A percentile compares a stretch with the other conserved stretches of the same genome.
Evolutionary conservation across 1,140 invertebrate species (phyloP).

Genomic region (Scylla paramamosain): DNA sequence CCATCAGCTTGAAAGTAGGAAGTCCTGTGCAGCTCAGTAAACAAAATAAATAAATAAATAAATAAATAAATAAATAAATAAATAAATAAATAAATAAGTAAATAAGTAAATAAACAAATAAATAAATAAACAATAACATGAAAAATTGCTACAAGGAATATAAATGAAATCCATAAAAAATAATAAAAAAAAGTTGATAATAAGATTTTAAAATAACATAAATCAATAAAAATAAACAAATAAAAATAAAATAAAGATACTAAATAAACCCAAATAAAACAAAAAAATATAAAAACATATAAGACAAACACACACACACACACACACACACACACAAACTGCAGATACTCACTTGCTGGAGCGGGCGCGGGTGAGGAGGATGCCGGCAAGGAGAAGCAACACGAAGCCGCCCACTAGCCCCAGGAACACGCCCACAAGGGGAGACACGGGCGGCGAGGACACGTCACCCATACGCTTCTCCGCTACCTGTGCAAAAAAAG

Average conservation of each 20-base stretch:
- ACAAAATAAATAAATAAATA: neutral
- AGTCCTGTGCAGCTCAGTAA: too few relatives aligned
- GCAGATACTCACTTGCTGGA: constrained; percentile 57
- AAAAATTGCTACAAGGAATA: too few relatives aligned
- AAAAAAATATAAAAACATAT: neutral
- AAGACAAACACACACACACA: neutral
- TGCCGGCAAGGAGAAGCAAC: neutral
- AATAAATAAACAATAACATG: neutral
- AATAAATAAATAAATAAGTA: neutral
- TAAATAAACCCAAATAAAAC: neutral
- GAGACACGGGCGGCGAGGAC: neutral
- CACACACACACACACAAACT: too few relatives aligned
- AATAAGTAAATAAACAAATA: neutral
- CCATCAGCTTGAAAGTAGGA: too few relatives aligned
- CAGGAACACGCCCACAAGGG: constrained; percentile 59
- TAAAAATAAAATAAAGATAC: neutral
- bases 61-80: neutral
- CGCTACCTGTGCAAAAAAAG: neutral
- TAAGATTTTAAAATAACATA: too few relatives aligned
- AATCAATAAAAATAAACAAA: neutral
- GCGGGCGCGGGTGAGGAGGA: constrained; percentile 44
- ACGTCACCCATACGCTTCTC: constrained; percentile 60
- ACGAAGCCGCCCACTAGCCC: constrained; percentile 45
- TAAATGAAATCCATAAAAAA: too few relatives aligned
- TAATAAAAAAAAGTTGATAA: too few relatives aligned